These are phyloP conservation scores for Chaetodon trifascialis DNA, from an alignment of 2,113 vertebrate species.

Conservation along the genomic window DNA sequence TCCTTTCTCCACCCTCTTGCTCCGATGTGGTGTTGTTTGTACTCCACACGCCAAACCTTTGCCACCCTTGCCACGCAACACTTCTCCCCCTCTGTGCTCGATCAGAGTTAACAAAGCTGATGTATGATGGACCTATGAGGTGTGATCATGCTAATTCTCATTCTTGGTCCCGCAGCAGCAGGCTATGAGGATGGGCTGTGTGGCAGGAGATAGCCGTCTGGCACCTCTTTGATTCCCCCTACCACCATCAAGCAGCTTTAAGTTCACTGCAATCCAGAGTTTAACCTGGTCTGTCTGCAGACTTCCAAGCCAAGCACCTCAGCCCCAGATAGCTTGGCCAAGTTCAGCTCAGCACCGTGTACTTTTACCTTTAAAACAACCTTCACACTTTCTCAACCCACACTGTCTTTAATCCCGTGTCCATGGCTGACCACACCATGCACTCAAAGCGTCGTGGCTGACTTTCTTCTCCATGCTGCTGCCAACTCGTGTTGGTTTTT, in stretches of 20 bases:
- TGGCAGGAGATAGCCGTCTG: conserved; percentile 8
- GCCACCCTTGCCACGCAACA: conserved; percentile 26
- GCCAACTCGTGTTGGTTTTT: conserved; percentile 28
- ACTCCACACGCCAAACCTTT: conserved; percentile 30
- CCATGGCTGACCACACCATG: conserved; percentile 37
- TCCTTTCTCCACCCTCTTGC: background rate
- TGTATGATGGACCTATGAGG: conserved; percentile 50
- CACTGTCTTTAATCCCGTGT: conserved; percentile 51
- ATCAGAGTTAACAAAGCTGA: conserved; percentile 59
- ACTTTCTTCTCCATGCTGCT: conserved; percentile 29
- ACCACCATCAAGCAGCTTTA: conserved; percentile 9
- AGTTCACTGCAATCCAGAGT: conserved; percentile 12
- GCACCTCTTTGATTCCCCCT: background rate
- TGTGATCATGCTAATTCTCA: conserved; percentile 77
- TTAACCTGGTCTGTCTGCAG: conserved; percentile 24
- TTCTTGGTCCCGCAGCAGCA: conserved; percentile 67
- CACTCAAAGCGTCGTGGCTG: conserved; percentile 16
- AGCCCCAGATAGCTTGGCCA: conserved; percentile 28
- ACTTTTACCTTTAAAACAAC: conserved; percentile 61
- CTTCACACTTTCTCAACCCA: conserved; percentile 45
- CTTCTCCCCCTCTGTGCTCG: conserved; percentile 4
- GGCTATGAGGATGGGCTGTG: conserved; percentile 38
- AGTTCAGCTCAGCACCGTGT: conserved; percentile 35
- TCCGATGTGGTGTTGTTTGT: conserved; percentile 31
- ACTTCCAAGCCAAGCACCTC: conserved; percentile 32